Evolutionary conservation across 2,797 vertebrate species (phyloP), one percentile per base, ranked within the genome.

Genomic region (Kryptolebias ocellatus): DNA sequence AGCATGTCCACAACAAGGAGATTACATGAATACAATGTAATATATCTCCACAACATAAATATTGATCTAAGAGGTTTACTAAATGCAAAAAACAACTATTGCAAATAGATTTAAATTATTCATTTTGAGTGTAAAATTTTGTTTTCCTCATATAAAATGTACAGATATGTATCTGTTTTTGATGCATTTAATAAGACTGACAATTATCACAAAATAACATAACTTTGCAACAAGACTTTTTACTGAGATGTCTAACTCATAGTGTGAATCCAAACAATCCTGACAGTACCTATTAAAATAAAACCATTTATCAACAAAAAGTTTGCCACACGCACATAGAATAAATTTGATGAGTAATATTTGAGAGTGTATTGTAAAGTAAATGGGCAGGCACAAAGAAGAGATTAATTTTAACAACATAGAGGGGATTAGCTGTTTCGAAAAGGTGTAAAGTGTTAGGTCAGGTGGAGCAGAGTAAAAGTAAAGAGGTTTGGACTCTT

Each of bases 321-420:
- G 31, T 31, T 31, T 31, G 31, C 31, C 31, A 4, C 31, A 7
- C 7, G 7, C 7, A 24, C 20, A 24, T 24, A 24, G 2, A 24
- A 24, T 24, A 24, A 24, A 24, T 24, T 24, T 24, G 20, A 24
- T 31, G 31, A 31, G 7, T 4, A 4, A 4, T 31, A 7, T 31
- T 31, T 31, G 2, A 59, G 60, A 31, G 65, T 29, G 45, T 68
- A 60, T 63, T 77, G 60, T 28, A 47, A 18, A 46, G 42, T 42
- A 46, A 69, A 74, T 52, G 51, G 67, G 52, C 50, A 44, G 53
- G 59, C 37, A 47, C 34, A 44, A 24, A 53, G 46, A 16, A 44
- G n/a, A 62, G 37, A 45, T 66, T 45, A 70, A 51, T 44, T 20
- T 63, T n/a, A 54, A 49, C 28, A 64, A 39, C n/a, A 57, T 24